Evolutionary conservation across 2,797 vertebrate species (phyloP).

Genomic region (Ptychadena robeensis): DNA sequence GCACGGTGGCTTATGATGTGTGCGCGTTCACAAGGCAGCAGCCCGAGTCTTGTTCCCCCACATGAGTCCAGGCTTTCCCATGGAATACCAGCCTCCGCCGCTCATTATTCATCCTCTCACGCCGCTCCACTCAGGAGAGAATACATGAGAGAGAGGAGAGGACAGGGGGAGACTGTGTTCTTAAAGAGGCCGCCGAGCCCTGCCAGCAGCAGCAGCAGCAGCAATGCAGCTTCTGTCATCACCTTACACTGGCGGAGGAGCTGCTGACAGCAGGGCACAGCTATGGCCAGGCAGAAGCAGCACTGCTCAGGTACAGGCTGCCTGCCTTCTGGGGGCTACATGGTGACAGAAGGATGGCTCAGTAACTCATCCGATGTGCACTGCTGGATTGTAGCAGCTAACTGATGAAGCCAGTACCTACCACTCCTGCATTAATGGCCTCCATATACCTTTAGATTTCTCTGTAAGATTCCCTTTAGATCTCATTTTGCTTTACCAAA

Average conservation of each 20-base stretch:
- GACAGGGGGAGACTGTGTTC: conserved; percentile 22
- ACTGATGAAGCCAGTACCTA: too few species aligned
- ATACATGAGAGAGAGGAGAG: conserved; percentile 27
- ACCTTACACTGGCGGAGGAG: conserved; percentile 37
- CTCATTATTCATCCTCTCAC: conserved; percentile 52
- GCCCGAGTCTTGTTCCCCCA: neutral
- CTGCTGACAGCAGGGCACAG: conserved; percentile 16
- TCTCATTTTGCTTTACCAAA: too few species aligned
- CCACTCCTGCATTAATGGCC: too few species aligned
- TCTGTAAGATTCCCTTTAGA: too few species aligned
- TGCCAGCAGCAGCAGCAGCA: conserved; percentile 3
- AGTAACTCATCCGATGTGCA: too few species aligned
- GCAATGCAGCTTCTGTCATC: conserved; percentile 39
- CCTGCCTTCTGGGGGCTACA: neutral
- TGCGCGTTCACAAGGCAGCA: neutral
- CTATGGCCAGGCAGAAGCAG: neutral
- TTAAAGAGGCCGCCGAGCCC: conserved; percentile 34
- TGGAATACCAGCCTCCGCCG: conserved; percentile 36
- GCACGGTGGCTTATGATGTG: neutral
- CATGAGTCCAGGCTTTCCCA: conserved; percentile 1
- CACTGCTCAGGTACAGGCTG: neutral
- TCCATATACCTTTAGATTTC: too few species aligned
- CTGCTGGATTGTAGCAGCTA: too few species aligned
- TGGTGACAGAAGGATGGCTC: too few species aligned
- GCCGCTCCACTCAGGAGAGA: conserved; percentile 44